A percentile compares a stretch with the other conserved stretches of the same genome.
Evolutionary conservation across 2,888 invertebrate genomes (phyloP).

Genomic region (Chymomyza amoena): DNA sequence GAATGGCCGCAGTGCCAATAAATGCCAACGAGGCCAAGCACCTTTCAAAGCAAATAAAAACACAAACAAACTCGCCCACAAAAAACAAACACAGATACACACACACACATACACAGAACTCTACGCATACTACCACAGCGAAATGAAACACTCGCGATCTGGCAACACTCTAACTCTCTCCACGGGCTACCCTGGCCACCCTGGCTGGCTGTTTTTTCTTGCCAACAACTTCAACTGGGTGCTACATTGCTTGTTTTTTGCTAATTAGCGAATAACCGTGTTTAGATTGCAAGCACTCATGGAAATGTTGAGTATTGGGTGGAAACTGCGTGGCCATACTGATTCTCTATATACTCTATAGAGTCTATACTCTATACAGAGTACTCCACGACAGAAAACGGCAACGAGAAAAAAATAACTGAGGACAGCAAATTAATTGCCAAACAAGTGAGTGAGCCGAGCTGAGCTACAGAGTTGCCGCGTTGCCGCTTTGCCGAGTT

Average conservation of each 20-base stretch:
- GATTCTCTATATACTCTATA: background rate
- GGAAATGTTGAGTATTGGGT: constrained; percentile 35
- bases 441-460: constrained; percentile 63
- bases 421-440: constrained; percentile 69
- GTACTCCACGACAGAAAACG: background rate
- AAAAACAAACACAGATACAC: background rate
- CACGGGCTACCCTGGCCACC: background rate
- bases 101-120: background rate
- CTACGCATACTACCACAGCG: constrained; percentile 44
- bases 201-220: background rate
- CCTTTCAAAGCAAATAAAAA: constrained; percentile 48
- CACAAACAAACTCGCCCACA: constrained; percentile 34
- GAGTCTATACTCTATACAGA: background rate
- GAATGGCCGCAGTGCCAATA: constrained; percentile 43
- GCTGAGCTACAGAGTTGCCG: background rate
- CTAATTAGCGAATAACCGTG: constrained; percentile 75
- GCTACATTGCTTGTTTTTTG: constrained; percentile 59
- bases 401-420: constrained; percentile 57
- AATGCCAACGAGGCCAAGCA: constrained; percentile 69
- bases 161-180: background rate
- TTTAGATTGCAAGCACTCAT: constrained; percentile 75
- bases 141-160: constrained; percentile 39
- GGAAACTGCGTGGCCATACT: background rate
- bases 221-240: background rate
- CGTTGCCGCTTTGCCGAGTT: no score